phyloP scores from a whole-genome alignment of 2,113 vertebrate genomes.

The Pygoscelis antarcticus region DNA sequence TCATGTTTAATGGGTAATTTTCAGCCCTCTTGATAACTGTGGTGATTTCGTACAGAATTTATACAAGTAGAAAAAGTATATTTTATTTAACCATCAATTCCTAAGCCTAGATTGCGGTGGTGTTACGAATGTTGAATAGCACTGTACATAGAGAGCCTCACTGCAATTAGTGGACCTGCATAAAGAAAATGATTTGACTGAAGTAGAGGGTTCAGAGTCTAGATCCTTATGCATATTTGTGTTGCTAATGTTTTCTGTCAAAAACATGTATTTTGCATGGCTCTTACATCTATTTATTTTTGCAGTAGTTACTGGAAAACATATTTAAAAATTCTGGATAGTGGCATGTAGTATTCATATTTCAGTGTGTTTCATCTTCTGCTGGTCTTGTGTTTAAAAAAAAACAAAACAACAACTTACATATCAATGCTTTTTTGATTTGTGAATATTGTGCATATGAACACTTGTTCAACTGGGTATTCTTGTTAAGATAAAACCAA shows the following conservation, averaged over 20 bases:
- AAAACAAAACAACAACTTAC: not conserved
- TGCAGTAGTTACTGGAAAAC: not conserved
- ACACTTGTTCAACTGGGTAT: not conserved
- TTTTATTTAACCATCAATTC: not conserved
- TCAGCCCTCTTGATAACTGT: not conserved
- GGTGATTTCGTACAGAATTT: not conserved
- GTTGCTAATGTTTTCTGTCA: not conserved
- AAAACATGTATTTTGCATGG: not conserved
- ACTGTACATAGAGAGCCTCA: fast-evolving
- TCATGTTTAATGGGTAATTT: not conserved
- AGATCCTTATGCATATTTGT: not conserved
- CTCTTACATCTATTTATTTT: not conserved
- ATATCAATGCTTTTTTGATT: not conserved
- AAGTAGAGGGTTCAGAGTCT: not conserved
- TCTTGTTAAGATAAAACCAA: not conserved
- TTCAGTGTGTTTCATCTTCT: not conserved
- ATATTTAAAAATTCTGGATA: not conserved
- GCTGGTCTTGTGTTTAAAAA: not conserved
- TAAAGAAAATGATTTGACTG: not conserved
- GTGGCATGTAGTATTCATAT: not conserved
- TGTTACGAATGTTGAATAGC: not conserved
- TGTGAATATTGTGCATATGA: not conserved
- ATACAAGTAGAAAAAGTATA: not conserved
- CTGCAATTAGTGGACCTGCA: not conserved
- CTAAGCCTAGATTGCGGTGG: not conserved